Evolutionary conservation across 1,140 invertebrate species (phyloP).

Genomic region (Neotoxoptera formosana): DNA sequence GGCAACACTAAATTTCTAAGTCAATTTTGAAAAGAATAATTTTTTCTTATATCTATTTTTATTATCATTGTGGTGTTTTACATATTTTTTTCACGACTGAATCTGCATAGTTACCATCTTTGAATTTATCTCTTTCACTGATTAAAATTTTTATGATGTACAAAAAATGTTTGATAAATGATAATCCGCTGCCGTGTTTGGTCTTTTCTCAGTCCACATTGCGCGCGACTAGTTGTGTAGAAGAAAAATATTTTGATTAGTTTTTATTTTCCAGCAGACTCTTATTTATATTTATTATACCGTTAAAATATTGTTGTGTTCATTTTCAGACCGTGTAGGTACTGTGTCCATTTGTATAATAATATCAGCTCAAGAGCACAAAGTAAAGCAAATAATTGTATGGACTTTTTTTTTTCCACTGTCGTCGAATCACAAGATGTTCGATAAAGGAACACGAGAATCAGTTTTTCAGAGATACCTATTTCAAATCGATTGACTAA

Average conservation of each 20-base stretch:
- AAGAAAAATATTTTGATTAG: neutral
- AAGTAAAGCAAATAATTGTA: neutral
- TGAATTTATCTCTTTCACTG: neutral
- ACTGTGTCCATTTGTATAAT: neutral
- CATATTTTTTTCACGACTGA: too few relatives aligned
- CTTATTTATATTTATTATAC: neutral
- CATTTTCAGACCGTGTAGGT: neutral
- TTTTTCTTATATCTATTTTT: too few relatives aligned
- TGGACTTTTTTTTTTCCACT: neutral
- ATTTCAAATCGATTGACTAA: neutral
- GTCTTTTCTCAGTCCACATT: neutral
- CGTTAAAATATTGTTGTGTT: neutral
- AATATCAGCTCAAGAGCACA: neutral
- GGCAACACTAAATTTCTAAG: neutral
- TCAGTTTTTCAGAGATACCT: neutral
- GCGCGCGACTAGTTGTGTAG: neutral
- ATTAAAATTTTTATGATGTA: neutral
- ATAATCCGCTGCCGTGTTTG: neutral
- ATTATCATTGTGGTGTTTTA: too few relatives aligned
- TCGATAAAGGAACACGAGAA: neutral
- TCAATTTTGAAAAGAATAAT: too few relatives aligned
- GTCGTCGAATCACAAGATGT: neutral
- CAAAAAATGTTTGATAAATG: neutral
- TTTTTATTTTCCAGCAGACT: neutral
- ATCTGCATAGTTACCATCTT: too few relatives aligned